Evolutionary conservation across 2,888 invertebrate species (phyloP).

Genomic region (Hipparchia semele): DNA sequence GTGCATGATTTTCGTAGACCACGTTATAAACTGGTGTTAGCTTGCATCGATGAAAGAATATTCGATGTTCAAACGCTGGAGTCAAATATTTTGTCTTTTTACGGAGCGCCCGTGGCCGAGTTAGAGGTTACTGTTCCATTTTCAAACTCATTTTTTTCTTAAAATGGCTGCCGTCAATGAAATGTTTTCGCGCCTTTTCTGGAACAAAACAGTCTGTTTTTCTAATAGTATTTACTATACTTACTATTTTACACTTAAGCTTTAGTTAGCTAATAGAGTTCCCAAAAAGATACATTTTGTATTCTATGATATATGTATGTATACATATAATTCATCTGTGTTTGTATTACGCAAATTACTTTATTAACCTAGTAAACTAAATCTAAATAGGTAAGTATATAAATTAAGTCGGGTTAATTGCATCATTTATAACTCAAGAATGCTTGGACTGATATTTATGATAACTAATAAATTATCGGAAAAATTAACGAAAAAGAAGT

Average conservation of each 20-base stretch:
- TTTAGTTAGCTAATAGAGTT: too few relatives aligned
- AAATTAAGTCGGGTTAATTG: neutral
- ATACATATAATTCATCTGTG: too few relatives aligned
- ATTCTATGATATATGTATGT: too few relatives aligned
- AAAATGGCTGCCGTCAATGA: conserved; percentile 50
- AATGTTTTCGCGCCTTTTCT: conserved; percentile 47
- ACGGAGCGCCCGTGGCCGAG: conserved; percentile 77
- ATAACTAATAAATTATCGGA: too few relatives aligned
- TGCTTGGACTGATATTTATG: too few relatives aligned
- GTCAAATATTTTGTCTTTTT: conserved; percentile 69
- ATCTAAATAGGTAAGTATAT: neutral
- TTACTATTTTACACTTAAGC: too few relatives aligned
- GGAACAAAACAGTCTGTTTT: conserved; percentile 39
- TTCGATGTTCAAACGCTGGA: conserved; percentile 53
- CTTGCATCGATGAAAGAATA: conserved; percentile 56
- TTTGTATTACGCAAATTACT: too few relatives aligned
- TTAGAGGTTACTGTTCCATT: conserved; percentile 79
- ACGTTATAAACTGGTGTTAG: conserved; percentile 13
- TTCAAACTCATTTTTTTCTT: conserved; percentile 67
- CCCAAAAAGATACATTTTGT: too few relatives aligned
- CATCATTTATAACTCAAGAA: too few relatives aligned
- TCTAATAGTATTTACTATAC: too few relatives aligned
- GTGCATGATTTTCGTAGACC: conserved; percentile 7
- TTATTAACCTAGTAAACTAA: neutral
- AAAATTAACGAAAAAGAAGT: too few relatives aligned